A percentile compares a stretch with the other conserved stretches of the same genome.
Evolutionary conservation across 2,113 vertebrate species (phyloP).

Genomic region (Platichthys flesus): DNA sequence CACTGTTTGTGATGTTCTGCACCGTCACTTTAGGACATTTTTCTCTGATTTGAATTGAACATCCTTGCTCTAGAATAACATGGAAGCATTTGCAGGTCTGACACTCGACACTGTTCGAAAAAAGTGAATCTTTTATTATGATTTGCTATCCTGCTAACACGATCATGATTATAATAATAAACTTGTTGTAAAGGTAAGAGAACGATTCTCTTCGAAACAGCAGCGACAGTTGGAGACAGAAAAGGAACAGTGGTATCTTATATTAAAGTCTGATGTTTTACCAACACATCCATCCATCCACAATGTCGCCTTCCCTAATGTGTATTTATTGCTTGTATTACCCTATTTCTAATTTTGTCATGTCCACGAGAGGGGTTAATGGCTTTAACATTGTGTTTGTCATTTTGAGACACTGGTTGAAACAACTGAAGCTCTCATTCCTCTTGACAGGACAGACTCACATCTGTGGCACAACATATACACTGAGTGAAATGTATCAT

Average conservation of each 20-base stretch:
- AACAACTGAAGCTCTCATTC: no score
- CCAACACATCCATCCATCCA: no score
- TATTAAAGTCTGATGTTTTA: not conserved
- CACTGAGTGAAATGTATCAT: no score
- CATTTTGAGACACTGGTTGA: no score
- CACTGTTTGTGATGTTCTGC: no score
- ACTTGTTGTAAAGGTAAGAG: not conserved
- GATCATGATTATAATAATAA: not conserved
- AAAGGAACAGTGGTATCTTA: not conserved
- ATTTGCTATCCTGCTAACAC: not conserved
- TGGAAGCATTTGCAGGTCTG: not conserved
- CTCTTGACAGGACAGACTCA: no score
- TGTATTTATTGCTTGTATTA: no score
- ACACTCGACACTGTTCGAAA: not conserved
- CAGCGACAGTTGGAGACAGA: not conserved
- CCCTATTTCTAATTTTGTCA: no score
- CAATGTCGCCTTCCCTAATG: no score
- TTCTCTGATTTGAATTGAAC: no score
- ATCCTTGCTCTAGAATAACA: not conserved
- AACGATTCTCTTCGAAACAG: not conserved
- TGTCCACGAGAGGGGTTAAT: not conserved
- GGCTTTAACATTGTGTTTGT: not conserved
- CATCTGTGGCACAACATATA: no score
- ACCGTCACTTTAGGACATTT: no score
- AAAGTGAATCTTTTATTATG: not conserved